These are phyloP conservation scores for Portevinia maculata DNA, from an alignment of 2,888 invertebrate species.

Conservation along the genomic window DNA sequence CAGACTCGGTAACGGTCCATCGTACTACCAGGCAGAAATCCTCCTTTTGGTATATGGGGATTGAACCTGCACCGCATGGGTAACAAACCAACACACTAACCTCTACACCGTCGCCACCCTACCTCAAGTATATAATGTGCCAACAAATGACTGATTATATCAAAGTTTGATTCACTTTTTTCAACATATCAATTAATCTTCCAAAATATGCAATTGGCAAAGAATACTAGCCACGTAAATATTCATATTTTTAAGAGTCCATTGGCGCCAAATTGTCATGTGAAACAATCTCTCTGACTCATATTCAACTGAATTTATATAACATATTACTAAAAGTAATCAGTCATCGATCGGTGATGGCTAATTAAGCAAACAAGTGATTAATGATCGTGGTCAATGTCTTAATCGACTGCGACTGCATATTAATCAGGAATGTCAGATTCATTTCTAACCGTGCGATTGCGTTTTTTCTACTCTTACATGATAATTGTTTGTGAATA, in stretches of 20 bases:
- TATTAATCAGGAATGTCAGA: slow-evolving; percentile 58
- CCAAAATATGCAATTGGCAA: neutral
- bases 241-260: neutral
- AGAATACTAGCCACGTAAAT: neutral
- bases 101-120: too few species aligned
- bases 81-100: too few species aligned
- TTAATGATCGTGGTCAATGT: slow-evolving; percentile 60
- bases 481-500: slow-evolving; percentile 25
- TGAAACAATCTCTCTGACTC: slow-evolving; percentile 25
- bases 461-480: neutral
- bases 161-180: neutral
- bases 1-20: too few species aligned
- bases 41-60: too few species aligned
- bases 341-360: slow-evolving; percentile 71
- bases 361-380: slow-evolving; percentile 70
- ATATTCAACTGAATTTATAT: slow-evolving; percentile 6
- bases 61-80: too few species aligned
- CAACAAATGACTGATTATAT: too few species aligned
- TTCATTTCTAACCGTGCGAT: slow-evolving; percentile 2
- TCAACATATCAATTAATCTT: slow-evolving; percentile 11
- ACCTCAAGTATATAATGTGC: too few species aligned
- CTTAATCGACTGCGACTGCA: slow-evolving; percentile 66
- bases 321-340: slow-evolving; percentile 42
- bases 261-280: slow-evolving; percentile 56
- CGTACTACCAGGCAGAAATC: too few species aligned